Evolutionary conservation across 2,888 invertebrate genomes (phyloP), one percentile per base, ranked within the genome.

Genomic region (Arrhopalites spinosus): DNA sequence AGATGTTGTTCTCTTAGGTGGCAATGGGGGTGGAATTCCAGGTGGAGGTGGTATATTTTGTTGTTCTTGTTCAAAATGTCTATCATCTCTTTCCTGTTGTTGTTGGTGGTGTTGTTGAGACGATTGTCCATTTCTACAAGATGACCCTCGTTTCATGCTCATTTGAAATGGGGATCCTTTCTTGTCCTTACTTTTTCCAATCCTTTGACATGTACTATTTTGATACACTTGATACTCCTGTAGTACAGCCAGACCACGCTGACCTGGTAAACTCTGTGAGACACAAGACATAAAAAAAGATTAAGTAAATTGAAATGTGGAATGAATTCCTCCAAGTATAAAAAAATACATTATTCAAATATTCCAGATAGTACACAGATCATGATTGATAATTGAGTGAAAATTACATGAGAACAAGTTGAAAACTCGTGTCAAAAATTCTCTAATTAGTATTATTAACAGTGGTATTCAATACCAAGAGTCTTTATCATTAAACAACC

Each of bases 1-100:
- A 3, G 80, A 79, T 11, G 75, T 79, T 15, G 78, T 78, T 73
- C 80, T 73, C 29, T 77, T 79, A 43, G 80, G 81, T 0, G 79
- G 80, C 11, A 77, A 72, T 13, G 80, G 81, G 15, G 76, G 75
- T 2, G 78, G 77, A 17, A 74, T n/a, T n/a, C n/a, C 74, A 8
- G 59, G 69, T 15, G 63, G 75, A 25, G 59, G 63, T 2, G 67
- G 69, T 8, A 53, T 64, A 15, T 50, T 67, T 47, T 64, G 27
- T 27, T 66, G 50, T 27, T 66, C 53, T 15, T 3, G 17, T 3
- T 25, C 17, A 29, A 36, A 36, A 36, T 47, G 25, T 17, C 27
- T 27, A 2, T 29, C 47, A 17, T 36, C 45, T 23, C 15, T 8
- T 17, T n/a, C 64, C 15, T 30, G 3, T 5, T 20, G 3, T 13